Conservation (phyloP, 1,140 invertebrate species). For the Phenacoccus solenopsis region DNA sequence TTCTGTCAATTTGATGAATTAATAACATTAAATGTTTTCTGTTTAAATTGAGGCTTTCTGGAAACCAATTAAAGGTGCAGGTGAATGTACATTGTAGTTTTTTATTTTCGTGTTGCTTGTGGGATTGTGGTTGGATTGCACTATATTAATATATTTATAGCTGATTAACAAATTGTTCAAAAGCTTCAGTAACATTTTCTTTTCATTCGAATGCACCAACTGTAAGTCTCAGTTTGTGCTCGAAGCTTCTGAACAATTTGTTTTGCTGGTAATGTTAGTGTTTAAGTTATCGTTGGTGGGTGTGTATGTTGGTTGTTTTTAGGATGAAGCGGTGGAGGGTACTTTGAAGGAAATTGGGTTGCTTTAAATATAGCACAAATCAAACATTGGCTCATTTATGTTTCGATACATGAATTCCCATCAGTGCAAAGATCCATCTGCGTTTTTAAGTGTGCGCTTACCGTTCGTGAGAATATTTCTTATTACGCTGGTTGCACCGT, state of each 20-base stretch:
- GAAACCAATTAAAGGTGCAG: too few relatives aligned
- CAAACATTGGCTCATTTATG: not conserved
- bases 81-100: not conserved
- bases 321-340: conserved; percentile 72
- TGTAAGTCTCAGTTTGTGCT: not conserved
- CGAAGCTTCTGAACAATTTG: not conserved
- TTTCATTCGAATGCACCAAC: not conserved
- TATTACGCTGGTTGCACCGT: too few relatives aligned
- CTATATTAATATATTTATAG: not conserved
- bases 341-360: conserved; percentile 69
- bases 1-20: too few relatives aligned
- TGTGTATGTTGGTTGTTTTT: conserved; percentile 25
- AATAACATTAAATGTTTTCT: too few relatives aligned
- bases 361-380: conserved; percentile 34
- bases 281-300: conserved; percentile 2
- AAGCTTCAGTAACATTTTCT: not conserved
- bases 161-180: not conserved
- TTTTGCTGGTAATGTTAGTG: not conserved
- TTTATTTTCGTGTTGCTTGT: not conserved
- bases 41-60: too few relatives aligned
- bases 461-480: not conserved
- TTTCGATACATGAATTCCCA: not conserved
- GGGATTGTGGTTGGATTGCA: not conserved
- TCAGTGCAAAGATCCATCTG: conserved; percentile 18
- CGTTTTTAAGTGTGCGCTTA: conserved; percentile 1